Evolutionary conservation across 1,140 invertebrate species (phyloP).

Genomic region (Dendroctonus valens): DNA sequence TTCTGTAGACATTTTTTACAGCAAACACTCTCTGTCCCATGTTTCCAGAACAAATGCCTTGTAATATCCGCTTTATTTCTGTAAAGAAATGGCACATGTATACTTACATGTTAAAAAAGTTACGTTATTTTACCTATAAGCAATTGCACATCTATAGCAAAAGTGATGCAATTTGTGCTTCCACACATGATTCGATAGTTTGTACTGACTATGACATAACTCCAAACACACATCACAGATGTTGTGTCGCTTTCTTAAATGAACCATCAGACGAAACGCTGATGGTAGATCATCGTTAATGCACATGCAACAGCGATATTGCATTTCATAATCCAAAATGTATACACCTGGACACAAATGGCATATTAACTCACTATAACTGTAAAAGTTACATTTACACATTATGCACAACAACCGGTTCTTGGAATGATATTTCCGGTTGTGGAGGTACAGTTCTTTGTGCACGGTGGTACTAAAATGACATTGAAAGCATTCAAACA

Average conservation of each 20-base stretch:
- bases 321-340: conserved; percentile 62
- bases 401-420: conserved; percentile 76
- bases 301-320: conserved; percentile 74
- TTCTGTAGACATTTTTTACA: conserved; percentile 84
- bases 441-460: conserved; percentile 81
- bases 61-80: conserved; percentile 79
- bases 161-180: conserved; percentile 84
- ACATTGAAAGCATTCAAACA: conserved; percentile 83
- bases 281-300: conserved; percentile 71
- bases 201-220: conserved; percentile 71
- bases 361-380: conserved; percentile 80
- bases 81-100: conserved; percentile 4
- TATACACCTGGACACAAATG: conserved; percentile 79
- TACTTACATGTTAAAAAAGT: background rate
- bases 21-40: conserved; percentile 80
- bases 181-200: conserved; percentile 81
- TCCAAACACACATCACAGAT: conserved; percentile 83
- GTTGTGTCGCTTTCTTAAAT: conserved; percentile 76
- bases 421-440: conserved; percentile 80
- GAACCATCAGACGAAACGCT: conserved; percentile 80
- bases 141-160: conserved; percentile 80
- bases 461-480: conserved; percentile 70
- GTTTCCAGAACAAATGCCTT: conserved; percentile 87
- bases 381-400: conserved; percentile 82
- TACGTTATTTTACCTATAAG: conserved; percentile 58